Evolutionary conservation across 1,140 invertebrate species (phyloP).

Genomic region (Potamilus streckersoni): DNA sequence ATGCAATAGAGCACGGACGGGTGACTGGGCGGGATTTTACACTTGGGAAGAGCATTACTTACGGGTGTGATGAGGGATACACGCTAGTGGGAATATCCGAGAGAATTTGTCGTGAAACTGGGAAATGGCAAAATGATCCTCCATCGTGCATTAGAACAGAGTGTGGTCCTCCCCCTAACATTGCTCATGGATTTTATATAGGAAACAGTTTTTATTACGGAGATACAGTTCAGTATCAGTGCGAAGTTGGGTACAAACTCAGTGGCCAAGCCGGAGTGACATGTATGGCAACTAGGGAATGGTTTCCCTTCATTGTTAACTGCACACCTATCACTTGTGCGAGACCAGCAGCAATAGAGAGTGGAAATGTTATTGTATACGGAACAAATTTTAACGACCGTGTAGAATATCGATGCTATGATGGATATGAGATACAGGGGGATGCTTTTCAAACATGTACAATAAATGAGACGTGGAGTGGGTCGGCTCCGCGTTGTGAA

Average conservation of each 20-base stretch:
- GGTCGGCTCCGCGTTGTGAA: constrained; percentile 43
- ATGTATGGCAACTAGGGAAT: constrained; percentile 84
- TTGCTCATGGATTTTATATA: constrained; percentile 52
- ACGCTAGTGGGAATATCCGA: constrained; percentile 58
- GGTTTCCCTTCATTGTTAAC: constrained; percentile 71
- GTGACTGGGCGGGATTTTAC: constrained; percentile 63
- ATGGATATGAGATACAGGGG: constrained; percentile 82
- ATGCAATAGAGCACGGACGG: constrained; percentile 36
- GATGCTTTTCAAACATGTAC: constrained; percentile 34
- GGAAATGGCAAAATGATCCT: constrained; percentile 59
- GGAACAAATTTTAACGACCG: too few species aligned
- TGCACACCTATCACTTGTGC: constrained; percentile 20
- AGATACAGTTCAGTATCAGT: constrained; percentile 77
- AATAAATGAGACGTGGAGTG: constrained; percentile 48
- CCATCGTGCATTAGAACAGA: constrained; percentile 60
- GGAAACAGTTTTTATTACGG: constrained; percentile 32
- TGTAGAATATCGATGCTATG: constrained; percentile 35
- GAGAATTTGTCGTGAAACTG: constrained; percentile 60
- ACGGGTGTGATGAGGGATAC: constrained; percentile 66
- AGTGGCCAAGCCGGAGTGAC: constrained; percentile 81
- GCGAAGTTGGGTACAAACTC: constrained; percentile 80
- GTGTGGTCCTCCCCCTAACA: constrained; percentile 39
- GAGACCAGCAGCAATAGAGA: constrained; percentile 19
- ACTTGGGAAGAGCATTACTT: constrained; percentile 71
- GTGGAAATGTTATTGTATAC: constrained; percentile 4